phyloP scores from a whole-genome alignment of 2,797 vertebrate genomes.

The Sebastes matsubarae region DNA sequence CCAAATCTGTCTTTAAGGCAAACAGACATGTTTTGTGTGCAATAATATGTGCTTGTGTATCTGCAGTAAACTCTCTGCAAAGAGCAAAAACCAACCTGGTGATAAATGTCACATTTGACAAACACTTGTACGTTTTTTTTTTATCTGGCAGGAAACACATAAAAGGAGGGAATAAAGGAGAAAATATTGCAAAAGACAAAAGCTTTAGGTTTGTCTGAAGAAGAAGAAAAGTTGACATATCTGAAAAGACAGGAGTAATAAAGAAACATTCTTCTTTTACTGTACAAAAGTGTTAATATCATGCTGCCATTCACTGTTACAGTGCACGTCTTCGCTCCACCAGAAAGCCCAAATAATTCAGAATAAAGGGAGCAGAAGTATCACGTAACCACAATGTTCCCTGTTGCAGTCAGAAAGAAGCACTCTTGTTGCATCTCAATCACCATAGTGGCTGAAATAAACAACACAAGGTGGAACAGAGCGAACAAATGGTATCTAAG shows the following conservation, averaged over 20 bases:
- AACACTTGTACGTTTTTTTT: not conserved
- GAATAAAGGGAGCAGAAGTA: not conserved
- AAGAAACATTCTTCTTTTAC: not conserved
- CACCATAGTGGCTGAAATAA: not conserved
- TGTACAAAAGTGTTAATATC: not conserved
- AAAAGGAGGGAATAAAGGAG: not conserved
- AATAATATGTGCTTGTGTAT: not conserved
- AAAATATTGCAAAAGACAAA: not conserved
- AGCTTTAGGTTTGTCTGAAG: not conserved
- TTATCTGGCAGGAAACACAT: not conserved
- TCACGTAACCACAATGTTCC: too few species aligned
- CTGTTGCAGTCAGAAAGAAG: not conserved
- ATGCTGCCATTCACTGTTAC: not conserved
- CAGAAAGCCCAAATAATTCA: not conserved
- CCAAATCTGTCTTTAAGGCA: not conserved
- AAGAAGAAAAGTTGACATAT: not conserved
- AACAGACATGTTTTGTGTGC: not conserved
- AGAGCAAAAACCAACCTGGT: not conserved
- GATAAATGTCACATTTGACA: not conserved
- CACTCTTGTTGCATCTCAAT: not conserved
- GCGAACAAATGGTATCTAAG: not conserved
- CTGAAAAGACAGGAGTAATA: not conserved
- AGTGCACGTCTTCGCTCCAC: not conserved
- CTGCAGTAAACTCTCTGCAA: not conserved
- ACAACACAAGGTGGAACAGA: not conserved